Percentiles rank a stretch among this genome's conserved stretches.
Evolutionary conservation across 2,797 vertebrate genomes (phyloP).

Genomic region (Dicrostonyx torquatus): DNA sequence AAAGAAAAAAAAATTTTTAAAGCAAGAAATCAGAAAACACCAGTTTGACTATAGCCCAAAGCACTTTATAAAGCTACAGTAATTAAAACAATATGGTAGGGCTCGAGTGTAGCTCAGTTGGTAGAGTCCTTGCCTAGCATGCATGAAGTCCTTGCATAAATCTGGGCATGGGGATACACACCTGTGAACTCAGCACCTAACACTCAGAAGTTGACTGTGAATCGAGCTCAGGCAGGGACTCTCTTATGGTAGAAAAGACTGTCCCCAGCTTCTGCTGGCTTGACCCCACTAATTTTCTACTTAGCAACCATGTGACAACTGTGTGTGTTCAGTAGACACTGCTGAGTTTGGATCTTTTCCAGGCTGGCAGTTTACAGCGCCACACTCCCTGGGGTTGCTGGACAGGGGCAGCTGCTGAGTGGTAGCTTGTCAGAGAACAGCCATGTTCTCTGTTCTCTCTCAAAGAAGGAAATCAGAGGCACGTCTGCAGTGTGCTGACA

Average conservation of each 20-base stretch:
- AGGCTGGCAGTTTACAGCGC: neutral
- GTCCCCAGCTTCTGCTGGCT: neutral
- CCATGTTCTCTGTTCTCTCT: neutral
- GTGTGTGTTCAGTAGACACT: neutral
- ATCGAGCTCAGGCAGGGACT: neutral
- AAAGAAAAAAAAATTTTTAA: constrained; percentile 35
- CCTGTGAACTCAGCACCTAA: neutral
- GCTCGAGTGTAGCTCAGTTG: neutral
- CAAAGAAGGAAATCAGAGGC: neutral
- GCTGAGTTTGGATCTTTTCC: neutral
- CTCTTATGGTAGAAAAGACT: neutral
- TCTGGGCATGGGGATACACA: neutral
- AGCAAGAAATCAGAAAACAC: constrained; percentile 33
- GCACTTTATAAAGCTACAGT: constrained; percentile 26
- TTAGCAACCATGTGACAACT: neutral
- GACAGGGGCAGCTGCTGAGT: neutral
- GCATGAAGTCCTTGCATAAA: neutral
- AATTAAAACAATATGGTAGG: constrained; percentile 45
- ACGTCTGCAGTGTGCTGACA: neutral
- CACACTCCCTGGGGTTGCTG: neutral
- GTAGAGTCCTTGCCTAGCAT: neutral
- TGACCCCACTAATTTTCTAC: neutral
- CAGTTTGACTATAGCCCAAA: constrained; percentile 23
- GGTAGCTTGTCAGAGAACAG: neutral
- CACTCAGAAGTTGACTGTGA: neutral